These are phyloP conservation scores for Urosaurus nigricauda DNA, from an alignment of 2,797 vertebrate species.

Conservation along the genomic window DNA sequence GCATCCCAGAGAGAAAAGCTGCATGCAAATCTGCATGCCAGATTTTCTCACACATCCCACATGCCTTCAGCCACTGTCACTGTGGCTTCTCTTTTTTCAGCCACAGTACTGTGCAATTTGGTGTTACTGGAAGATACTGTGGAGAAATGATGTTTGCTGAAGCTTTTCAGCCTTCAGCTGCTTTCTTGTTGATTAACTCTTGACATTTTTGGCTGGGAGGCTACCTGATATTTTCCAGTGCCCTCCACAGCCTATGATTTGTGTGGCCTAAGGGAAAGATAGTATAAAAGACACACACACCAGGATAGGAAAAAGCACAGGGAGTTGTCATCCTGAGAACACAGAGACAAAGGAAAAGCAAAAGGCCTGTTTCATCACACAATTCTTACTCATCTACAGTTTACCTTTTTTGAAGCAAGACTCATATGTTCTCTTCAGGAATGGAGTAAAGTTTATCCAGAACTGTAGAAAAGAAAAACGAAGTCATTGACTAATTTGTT, in stretches of 20 bases:
- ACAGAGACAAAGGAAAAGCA: not conserved
- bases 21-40: not conserved
- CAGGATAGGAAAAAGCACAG: not conserved
- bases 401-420: conserved; percentile 32
- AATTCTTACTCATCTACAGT: not conserved
- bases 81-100: not conserved
- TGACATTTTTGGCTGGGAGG: not conserved
- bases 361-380: too few species aligned
- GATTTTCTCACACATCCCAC: not conserved
- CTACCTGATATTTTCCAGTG: not conserved
- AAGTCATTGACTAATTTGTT: not conserved
- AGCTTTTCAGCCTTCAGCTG: not conserved
- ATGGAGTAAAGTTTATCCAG: not conserved
- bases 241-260: too few species aligned
- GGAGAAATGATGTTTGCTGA: not conserved
- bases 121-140: not conserved
- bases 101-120: not conserved
- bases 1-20: not conserved
- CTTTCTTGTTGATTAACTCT: not conserved
- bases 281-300: not conserved
- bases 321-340: not conserved
- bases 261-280: not conserved
- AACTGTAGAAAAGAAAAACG: conserved; percentile 17
- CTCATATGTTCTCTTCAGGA: conserved; percentile 27
- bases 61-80: not conserved